Conservation (phyloP, 2,888 invertebrate species). For the Melangyna quadrimaculata region DNA sequence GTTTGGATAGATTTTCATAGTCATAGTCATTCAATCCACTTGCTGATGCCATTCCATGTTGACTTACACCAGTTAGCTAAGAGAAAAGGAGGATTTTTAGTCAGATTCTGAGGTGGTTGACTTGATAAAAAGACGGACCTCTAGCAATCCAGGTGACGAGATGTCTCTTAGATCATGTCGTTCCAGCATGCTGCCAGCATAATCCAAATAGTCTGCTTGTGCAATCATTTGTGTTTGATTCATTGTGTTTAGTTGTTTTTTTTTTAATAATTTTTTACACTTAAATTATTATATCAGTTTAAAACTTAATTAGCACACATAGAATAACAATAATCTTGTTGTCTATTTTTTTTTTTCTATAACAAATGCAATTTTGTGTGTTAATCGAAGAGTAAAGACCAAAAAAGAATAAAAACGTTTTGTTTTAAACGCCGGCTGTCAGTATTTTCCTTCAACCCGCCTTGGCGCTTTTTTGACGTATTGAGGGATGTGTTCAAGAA, state of each 20-base stretch:
- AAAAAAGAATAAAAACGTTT: slow-evolving; percentile 62
- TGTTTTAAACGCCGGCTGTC: slow-evolving; percentile 69
- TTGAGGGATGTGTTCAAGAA: background rate
- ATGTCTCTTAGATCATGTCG: slow-evolving; percentile 82
- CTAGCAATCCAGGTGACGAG: slow-evolving; percentile 77
- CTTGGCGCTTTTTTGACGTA: slow-evolving; percentile 64
- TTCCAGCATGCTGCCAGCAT: slow-evolving; percentile 91
- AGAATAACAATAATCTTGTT: background rate
- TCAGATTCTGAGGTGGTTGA: background rate
- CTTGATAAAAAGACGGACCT: slow-evolving; percentile 74
- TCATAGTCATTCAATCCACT: slow-evolving; percentile 96
- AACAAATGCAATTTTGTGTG: slow-evolving; percentile 35
- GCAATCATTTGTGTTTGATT: slow-evolving; percentile 74
- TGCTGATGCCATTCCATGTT: slow-evolving; percentile 88
- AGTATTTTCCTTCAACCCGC: slow-evolving; percentile 9
- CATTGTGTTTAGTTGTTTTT: slow-evolving; percentile 73
- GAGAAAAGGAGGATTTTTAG: slow-evolving; percentile 7
- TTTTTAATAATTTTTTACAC: background rate
- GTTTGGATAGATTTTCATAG: slow-evolving; percentile 90
- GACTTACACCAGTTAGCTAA: slow-evolving; percentile 85
- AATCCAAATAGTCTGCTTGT: slow-evolving; percentile 86
- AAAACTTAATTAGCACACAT: slow-evolving; percentile 16
- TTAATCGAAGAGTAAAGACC: background rate
- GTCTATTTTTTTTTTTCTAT: background rate
- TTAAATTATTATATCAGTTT: slow-evolving; percentile 1